Evolutionary conservation across 2,888 invertebrate genomes (phyloP), one percentile per base, ranked within the genome.

Genomic region (Anthoptus insignis): DNA sequence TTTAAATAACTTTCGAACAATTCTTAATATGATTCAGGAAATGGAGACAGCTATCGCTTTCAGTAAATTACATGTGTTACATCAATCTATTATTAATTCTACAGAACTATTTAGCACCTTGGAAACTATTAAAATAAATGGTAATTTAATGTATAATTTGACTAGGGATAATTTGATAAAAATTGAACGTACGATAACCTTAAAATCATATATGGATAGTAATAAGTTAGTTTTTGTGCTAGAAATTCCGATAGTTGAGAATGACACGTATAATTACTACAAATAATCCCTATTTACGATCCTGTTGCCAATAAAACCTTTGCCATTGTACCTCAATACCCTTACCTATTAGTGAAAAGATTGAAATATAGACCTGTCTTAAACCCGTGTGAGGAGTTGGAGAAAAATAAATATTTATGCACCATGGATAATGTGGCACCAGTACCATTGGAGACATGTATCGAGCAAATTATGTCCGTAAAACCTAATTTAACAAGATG

Each of bases 291-390:
- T 14, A 27, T 56, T 21, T 54, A 54, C 64, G 16, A 32, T 54
- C 57, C 64, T n/a, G 14, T 14, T 37, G 7, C 37, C 37, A 14
- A 37, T 22, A 64, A 64, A 37, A 67, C 64, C 49, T 29, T 42
- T 32, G 57, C 64, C n/a, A 65, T 68, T 11, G 47, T 68, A 42
- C 67, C 67, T 13, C 60, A 61, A 59, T 60, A 60, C 24, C 67
- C 67, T 13, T 67, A 60, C 57, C 53, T 53, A 34, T 34, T 53
- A 53, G 34, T 56, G 56, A 56, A 56, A 14, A 39, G 16, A 39
- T n/a, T 58, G 39, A 59, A 53, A 57, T 61, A 39, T 61, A 59
- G 45, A 60, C 68, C 66, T 47, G 64, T 66, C 16, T 50, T 50
- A 14, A 61, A 19, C 14, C 37, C 32, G n/a, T 68, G 68, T 34